phyloP scores from a whole-genome alignment of 2,888 invertebrate species.

The Tryphoninae sp. region DNA sequence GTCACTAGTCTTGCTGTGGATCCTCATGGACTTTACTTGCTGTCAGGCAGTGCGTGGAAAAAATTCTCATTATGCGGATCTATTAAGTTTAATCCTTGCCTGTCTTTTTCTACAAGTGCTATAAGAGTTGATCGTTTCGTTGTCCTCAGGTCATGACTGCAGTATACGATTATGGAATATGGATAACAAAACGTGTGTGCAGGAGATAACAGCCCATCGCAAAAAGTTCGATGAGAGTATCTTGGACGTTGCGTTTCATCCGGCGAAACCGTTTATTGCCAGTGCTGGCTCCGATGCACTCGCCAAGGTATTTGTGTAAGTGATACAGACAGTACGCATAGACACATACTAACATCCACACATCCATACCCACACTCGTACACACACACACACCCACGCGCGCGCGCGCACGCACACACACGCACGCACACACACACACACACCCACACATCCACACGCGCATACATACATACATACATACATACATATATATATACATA shows the following conservation, averaged over 20 bases:
- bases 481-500: constrained; percentile 58
- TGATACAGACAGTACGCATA: constrained; percentile 63
- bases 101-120: constrained; percentile 19
- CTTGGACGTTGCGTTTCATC: constrained; percentile 99
- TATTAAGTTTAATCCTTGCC: constrained; percentile 18
- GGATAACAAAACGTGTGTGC: constrained; percentile 99
- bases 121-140: not conserved
- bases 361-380: too few species aligned
- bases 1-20: constrained; percentile 99
- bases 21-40: constrained; percentile 98
- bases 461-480: not conserved
- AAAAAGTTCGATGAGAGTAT: constrained; percentile 99
- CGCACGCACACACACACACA: too few species aligned
- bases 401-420: not conserved
- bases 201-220: constrained; percentile 99
- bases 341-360: constrained; percentile 60
- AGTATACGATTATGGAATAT: constrained; percentile 99
- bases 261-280: constrained; percentile 98
- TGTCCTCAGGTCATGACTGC: constrained; percentile 92
- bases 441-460: constrained; percentile 53
- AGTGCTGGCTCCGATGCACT: constrained; percentile 99
- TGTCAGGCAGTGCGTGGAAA: constrained; percentile 92
- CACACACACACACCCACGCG: constrained; percentile 53
- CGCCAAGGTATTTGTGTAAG: constrained; percentile 97
- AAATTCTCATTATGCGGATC: not conserved